Percentiles rank a stretch among this genome's conserved stretches.
Conservation (phyloP, 1,140 invertebrate species). For the Eriosoma lanigerum region DNA sequence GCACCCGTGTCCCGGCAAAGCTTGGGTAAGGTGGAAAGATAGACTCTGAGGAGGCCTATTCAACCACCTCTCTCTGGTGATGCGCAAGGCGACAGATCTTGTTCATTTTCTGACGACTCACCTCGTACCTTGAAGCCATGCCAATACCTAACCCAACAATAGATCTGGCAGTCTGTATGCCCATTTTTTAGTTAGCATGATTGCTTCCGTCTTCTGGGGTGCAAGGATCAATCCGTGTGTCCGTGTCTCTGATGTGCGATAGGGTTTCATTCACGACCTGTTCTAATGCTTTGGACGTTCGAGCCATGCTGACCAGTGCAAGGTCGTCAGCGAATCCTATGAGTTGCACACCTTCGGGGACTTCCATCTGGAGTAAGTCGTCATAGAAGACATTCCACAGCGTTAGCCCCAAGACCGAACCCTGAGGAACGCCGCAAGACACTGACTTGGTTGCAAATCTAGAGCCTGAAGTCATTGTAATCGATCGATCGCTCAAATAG, state of each 20-base stretch:
- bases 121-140: background rate
- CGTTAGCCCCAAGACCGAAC: background rate
- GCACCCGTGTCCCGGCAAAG: background rate
- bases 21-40: background rate
- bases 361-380: background rate
- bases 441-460: no score
- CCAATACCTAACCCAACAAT: background rate
- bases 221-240: no score
- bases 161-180: background rate
- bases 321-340: background rate
- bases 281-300: background rate
- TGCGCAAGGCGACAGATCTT: background rate
- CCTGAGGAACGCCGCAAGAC: background rate
- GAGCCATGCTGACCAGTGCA: background rate
- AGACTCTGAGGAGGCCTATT: no score
- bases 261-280: no score
- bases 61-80: no score
- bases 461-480: no score
- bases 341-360: background rate
- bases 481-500: no score
- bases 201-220: background rate
- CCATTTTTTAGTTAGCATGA: background rate
- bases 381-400: background rate
- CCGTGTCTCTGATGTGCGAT: no score
- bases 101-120: background rate